Conservation (phyloP, 2,888 invertebrate species). For the Neocrepidodera transversa region DNA sequence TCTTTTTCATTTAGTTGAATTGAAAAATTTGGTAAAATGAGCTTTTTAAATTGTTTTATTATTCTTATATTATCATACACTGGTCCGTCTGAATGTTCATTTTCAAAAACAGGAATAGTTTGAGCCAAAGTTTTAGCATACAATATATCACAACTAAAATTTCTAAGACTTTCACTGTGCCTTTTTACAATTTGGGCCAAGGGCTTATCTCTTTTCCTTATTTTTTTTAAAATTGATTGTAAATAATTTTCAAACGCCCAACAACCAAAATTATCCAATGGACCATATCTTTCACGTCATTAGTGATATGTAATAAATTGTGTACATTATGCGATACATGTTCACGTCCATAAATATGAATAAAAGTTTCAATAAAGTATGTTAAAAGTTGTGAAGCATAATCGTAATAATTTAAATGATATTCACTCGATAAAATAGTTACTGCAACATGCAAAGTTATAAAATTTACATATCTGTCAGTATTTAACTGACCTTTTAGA, state of each 20-base stretch:
- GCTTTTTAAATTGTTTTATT: too few relatives aligned
- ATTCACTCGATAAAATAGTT: not conserved
- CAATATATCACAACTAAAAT: too few relatives aligned
- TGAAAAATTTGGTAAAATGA: too few relatives aligned
- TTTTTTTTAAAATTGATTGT: not conserved
- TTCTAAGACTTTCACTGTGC: not conserved
- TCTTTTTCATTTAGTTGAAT: too few relatives aligned
- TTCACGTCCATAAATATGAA: not conserved
- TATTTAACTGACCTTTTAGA: too few relatives aligned
- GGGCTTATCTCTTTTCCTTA: constrained; percentile 6
- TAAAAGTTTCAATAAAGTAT: constrained; percentile 3
- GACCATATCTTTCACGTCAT: constrained; percentile 2
- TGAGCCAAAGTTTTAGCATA: too few relatives aligned
- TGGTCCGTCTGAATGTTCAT: too few relatives aligned
- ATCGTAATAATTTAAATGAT: not conserved
- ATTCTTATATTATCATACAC: too few relatives aligned
- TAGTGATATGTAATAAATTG: not conserved
- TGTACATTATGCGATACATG: constrained; percentile 1
- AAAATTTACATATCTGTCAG: constrained; percentile 11
- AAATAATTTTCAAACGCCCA: constrained; percentile 4
- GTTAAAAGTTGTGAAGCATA: not conserved
- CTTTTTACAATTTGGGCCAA: constrained; percentile 5
- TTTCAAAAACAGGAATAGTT: too few relatives aligned
- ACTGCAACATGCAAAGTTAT: not conserved
- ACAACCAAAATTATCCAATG: not conserved